Conservation (phyloP, 2,797 vertebrate species). For the Gymnothorax reevesii region DNA sequence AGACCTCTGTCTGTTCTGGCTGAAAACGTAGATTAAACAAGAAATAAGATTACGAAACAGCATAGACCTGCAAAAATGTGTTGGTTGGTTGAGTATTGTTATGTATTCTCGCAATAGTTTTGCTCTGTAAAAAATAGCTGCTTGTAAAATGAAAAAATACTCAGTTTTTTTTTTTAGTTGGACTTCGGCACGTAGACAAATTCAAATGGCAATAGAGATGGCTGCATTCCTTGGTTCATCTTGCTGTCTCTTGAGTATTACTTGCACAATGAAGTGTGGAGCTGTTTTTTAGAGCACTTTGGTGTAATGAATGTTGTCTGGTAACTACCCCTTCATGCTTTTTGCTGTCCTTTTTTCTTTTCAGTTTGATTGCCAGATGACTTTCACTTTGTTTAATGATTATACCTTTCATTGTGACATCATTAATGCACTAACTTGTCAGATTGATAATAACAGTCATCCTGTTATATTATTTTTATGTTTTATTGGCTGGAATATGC, state of each 20-base stretch:
- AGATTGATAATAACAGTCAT: constrained; percentile 3
- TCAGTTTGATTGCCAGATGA: constrained; percentile 16
- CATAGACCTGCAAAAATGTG: neutral
- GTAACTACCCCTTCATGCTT: constrained; percentile 29
- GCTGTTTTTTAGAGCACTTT: neutral
- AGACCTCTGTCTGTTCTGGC: neutral
- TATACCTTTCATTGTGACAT: constrained; percentile 7
- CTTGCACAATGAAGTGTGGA: neutral
- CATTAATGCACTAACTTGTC: constrained; percentile 31
- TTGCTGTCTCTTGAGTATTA: neutral
- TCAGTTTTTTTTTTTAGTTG: neutral
- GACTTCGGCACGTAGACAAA: neutral
- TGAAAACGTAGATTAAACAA: neutral
- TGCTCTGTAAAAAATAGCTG: neutral
- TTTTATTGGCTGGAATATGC: constrained; percentile 8
- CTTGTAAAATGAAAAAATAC: neutral
- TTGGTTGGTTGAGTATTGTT: neutral
- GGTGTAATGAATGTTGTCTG: constrained; percentile 37
- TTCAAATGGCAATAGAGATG: too few species aligned
- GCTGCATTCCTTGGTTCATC: neutral
- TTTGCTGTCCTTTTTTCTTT: constrained; percentile 8
- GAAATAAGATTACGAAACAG: neutral
- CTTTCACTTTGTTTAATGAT: neutral
- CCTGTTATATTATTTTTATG: neutral
- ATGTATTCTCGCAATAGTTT: neutral